Evolutionary conservation across 2,797 vertebrate genomes (phyloP).

Genomic region (Pitangus sulphuratus): DNA sequence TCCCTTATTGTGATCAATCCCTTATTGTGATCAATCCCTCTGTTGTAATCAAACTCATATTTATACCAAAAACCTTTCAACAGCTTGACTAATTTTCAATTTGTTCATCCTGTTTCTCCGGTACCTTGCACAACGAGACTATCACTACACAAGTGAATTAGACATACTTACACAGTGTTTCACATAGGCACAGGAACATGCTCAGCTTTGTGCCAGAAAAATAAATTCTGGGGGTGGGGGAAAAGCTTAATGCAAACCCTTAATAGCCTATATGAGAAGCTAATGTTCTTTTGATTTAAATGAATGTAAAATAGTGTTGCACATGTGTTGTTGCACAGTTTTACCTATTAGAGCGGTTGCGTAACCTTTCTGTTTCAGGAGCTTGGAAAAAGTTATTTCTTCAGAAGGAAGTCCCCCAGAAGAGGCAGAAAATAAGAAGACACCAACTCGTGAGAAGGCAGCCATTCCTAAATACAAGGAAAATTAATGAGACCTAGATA

Average conservation of each 20-base stretch:
- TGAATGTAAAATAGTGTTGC: neutral
- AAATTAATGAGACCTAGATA: neutral
- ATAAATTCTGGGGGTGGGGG: neutral
- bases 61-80: neutral
- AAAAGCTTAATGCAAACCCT: neutral
- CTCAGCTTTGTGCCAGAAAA: neutral
- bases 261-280: neutral
- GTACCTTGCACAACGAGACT: neutral
- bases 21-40: neutral
- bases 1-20: neutral
- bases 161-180: neutral
- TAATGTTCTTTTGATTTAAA: neutral
- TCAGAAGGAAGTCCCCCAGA: slow-evolving; percentile 88
- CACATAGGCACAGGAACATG: neutral
- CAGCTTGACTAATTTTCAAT: neutral
- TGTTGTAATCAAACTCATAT: neutral
- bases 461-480: slow-evolving; percentile 72
- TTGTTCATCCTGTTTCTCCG: neutral
- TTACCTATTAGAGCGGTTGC: slow-evolving; percentile 88
- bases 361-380: slow-evolving; percentile 83
- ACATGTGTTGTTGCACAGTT: neutral
- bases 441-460: slow-evolving; percentile 53
- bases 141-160: neutral
- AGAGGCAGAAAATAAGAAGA: slow-evolving; percentile 83
- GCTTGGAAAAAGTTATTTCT: slow-evolving; percentile 87